Evolutionary conservation across 2,113 vertebrate species (phyloP), one percentile per base, ranked within the genome.

Genomic region (Rutilus rutilus): DNA sequence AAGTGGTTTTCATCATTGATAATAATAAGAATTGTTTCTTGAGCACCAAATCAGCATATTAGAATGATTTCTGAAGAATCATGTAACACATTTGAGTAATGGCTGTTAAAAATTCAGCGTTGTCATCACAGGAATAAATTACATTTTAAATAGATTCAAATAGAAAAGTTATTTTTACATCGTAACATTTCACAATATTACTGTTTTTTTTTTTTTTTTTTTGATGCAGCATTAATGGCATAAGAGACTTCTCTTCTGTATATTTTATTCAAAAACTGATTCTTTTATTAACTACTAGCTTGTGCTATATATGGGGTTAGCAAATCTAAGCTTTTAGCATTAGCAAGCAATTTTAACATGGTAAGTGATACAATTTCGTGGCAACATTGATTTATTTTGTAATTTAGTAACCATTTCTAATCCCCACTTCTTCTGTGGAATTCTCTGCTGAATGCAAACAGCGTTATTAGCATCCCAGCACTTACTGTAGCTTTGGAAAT

Each of bases 401-500:
- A 14, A 25, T 9, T 47, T 21, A 6, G 5, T 82, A 2, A 80
- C 67, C 73, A 85, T 80, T 77, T 15, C 50, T 84, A 54, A 71
- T 39, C 25, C 17, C 6, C 25, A 5, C 23, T 6, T 6, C 25
- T 3, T 36, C 5, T 50, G 47, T 77, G 75, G 76, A 80, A 81
- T 77, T 50, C 65, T 27, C 50, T 57, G 67, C 45, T 47, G 33
- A 42, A 74, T 60, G 54, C 79, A 90, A 88, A 90, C 75, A 86
- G 71, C 79, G 2, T 88, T 90, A 88, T 71, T 86, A 85, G 54
- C 83, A 82, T 81, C 54, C 60, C 65, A 36, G 73, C 77, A 54
- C 83, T 87, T 87, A 39, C 36, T 39, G 36, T 39, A 83, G 11
- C 57, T 33, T 23, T 36, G 76, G 57, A 88, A 90, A 90, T 90